These are phyloP conservation scores for Pelosia muscerda DNA, from an alignment of 2,888 invertebrate species.

Conservation along the genomic window DNA sequence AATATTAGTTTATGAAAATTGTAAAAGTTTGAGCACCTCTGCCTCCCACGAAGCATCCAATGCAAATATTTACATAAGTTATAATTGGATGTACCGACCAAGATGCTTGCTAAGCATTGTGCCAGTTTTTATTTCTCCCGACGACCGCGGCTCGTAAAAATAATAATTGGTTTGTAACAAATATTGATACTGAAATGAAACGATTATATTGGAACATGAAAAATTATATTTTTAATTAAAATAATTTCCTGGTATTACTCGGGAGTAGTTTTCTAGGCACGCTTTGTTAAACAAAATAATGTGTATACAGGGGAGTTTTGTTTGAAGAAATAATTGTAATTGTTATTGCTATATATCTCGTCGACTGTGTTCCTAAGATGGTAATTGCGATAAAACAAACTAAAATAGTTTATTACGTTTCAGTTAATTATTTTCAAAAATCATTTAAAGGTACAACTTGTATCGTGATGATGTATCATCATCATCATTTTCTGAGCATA, in stretches of 20 bases:
- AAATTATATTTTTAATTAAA: constrained; percentile 10
- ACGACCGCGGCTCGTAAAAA: constrained; percentile 22
- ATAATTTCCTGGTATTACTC: not conserved
- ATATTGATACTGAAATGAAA: constrained; percentile 31
- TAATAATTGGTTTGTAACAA: constrained; percentile 40
- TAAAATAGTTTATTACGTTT: too few species aligned
- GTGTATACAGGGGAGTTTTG: not conserved
- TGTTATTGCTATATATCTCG: too few species aligned
- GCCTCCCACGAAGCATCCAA: constrained; percentile 37
- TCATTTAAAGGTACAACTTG: too few species aligned
- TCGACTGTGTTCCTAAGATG: too few species aligned
- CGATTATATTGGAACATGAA: constrained; percentile 5
- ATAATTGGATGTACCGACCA: constrained; percentile 73
- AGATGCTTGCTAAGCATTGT: constrained; percentile 58
- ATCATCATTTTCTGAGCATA: too few species aligned
- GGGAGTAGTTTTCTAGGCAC: not conserved
- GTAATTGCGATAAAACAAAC: too few species aligned
- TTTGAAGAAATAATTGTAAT: too few species aligned
- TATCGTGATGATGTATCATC: too few species aligned
- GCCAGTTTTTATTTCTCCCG: constrained; percentile 48
- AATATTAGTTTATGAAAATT: not conserved
- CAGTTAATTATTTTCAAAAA: too few species aligned
- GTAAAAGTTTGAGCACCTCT: constrained; percentile 52
- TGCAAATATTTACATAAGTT: constrained; percentile 71
- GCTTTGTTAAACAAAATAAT: too few species aligned